Evolutionary conservation across 1,140 invertebrate genomes (phyloP).

Genomic region (Anagrus nilaparvatae): DNA sequence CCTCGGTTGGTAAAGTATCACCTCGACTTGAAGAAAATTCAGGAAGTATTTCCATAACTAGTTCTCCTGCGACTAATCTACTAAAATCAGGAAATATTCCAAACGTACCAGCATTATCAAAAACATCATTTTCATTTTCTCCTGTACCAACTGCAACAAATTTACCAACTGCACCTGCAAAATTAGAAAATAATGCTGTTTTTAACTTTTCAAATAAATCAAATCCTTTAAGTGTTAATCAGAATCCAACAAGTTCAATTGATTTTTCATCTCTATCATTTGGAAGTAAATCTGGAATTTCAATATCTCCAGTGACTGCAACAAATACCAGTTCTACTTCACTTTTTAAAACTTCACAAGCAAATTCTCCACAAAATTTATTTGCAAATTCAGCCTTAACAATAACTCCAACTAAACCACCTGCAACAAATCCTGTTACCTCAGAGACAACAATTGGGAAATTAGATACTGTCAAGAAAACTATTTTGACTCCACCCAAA

Average conservation of each 20-base stretch:
- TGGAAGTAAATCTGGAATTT: neutral
- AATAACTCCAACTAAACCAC: neutral
- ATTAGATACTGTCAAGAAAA: no score
- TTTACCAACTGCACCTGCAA: conserved; percentile 3
- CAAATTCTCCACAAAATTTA: neutral
- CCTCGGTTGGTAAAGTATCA: no score
- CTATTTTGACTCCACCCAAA: conserved; percentile 5
- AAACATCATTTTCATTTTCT: conserved; percentile 10
- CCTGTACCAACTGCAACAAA: conserved; percentile 4
- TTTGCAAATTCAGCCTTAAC: neutral
- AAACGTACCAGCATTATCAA: no score
- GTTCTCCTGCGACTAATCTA: no score
- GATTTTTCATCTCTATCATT: neutral
- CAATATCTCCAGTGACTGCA: neutral
- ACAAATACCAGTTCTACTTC: neutral
- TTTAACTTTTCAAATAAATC: no score
- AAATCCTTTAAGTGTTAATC: no score
- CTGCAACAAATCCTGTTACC: conserved; percentile 1
- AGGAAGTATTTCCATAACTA: no score
- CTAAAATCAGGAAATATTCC: no score
- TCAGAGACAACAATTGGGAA: no score
- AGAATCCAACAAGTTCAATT: no score
- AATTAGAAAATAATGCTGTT: no score
- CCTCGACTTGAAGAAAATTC: no score
- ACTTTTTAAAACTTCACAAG: neutral